A percentile compares a stretch with the other conserved stretches of the same genome.
Evolutionary conservation across 2,797 vertebrate species (phyloP).

Genomic region (Neopelma chrysocephalum): DNA sequence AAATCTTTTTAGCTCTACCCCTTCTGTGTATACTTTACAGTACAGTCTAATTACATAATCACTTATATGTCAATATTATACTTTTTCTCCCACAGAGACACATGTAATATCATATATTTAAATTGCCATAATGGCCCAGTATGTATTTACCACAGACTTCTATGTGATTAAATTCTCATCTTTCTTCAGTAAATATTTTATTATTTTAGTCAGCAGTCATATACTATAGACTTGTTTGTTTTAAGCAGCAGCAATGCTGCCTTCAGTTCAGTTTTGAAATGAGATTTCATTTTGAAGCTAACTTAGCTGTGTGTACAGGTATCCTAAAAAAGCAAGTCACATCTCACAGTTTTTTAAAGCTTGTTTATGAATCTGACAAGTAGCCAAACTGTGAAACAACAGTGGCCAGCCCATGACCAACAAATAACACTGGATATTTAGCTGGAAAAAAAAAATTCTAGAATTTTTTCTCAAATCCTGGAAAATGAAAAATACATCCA

Average conservation of each 20-base stretch:
- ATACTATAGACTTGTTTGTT: neutral
- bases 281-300: conserved; percentile 1
- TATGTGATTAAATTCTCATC: conserved; percentile 15
- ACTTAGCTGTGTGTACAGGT: neutral
- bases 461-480: neutral
- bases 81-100: neutral
- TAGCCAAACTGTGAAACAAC: neutral
- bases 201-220: conserved; percentile 34
- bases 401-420: neutral
- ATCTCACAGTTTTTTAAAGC: neutral
- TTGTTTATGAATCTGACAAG: neutral
- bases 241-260: neutral
- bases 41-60: neutral
- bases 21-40: neutral
- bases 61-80: neutral
- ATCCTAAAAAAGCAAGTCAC: neutral
- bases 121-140: neutral
- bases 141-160: neutral
- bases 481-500: neutral
- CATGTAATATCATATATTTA: neutral
- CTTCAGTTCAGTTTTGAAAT: conserved; percentile 8
- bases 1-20: neutral
- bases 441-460: neutral
- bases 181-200: neutral
- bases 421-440: neutral